Base-by-base conservation (phyloP, 2,113 vertebrate species). In the Coptodon bakossiorum region DNA sequence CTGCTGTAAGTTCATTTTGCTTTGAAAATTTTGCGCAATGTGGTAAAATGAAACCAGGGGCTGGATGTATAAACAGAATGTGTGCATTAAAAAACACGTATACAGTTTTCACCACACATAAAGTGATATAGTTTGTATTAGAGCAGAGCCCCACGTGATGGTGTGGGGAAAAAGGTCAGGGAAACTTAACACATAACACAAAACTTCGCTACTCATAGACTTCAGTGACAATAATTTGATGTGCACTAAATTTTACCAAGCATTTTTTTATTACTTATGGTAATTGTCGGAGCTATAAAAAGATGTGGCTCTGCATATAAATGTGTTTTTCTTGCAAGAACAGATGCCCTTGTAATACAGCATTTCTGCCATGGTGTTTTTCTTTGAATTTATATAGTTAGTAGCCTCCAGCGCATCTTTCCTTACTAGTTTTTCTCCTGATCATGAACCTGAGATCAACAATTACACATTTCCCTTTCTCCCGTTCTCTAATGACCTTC, bases 291-390 rank as follows among this genome's bases (percentile, higher is more conserved):
- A 19, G 14, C 71, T 76, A 48, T 48, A 76, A 76, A 76, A 48
- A 12, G 4, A 76, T 76, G 71, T 76, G 24, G 24, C 43, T 76
- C 40, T 0, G 40, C 43, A 29, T 29, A 50, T 29, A 7, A 76
- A 19, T 76, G 43, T 0, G 24, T 17, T 76, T 48, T 50, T 76
- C 71, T 48, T 31, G 43, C 27, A 29, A 50, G 71, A 76, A 29
- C 40, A 48, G 40, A 19, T 76, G 5, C 68, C 14, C 9, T 76
- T 76, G 43, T 31, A 31, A 43, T 19, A 29, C 71, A 73, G 22
- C 9, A 16, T 73, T 73, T 76, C 40, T 76, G 43, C 9, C 4
- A 0, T 9, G 9, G 14, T 50, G 9, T 0, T 76, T 48, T 76
- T 29, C 68, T 50, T 29, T 48, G 24, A 48, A 76, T 29, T 12